Evolutionary conservation across 1,140 invertebrate genomes (phyloP).

Genomic region (Nylanderia fulva): DNA sequence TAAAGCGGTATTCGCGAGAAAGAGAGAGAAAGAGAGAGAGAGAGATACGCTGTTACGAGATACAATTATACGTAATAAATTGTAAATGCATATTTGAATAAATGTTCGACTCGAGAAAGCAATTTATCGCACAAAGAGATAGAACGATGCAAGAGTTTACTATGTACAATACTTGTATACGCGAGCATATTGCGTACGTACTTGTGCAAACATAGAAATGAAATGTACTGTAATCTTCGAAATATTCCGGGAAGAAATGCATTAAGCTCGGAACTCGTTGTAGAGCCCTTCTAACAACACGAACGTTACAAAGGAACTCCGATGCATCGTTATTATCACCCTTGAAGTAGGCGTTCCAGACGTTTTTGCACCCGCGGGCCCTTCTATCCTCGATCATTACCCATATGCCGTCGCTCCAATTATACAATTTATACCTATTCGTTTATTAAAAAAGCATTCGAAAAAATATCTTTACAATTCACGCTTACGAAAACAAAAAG

Average conservation of each 20-base stretch:
- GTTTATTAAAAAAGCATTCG: not conserved
- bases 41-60: not conserved
- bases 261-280: slow-evolving; percentile 20
- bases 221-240: slow-evolving; percentile 33
- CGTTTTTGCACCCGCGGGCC: slow-evolving; percentile 31
- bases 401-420: slow-evolving; percentile 27
- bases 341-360: slow-evolving; percentile 21
- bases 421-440: slow-evolving; percentile 47
- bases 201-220: slow-evolving; percentile 8
- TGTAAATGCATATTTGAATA: not conserved
- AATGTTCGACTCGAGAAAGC: not conserved
- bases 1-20: not conserved
- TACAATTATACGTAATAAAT: not conserved
- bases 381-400: slow-evolving; percentile 16
- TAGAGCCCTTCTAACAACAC: slow-evolving; percentile 16
- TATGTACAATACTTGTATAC: not conserved
- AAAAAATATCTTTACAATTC: slow-evolving; percentile 7
- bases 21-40: too few species aligned
- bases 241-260: slow-evolving; percentile 51
- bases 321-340: slow-evolving; percentile 54
- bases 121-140: not conserved
- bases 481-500: not conserved
- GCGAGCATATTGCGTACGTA: not conserved
- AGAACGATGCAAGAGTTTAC: not conserved
- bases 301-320: slow-evolving; percentile 19